Evolutionary conservation across 2,797 vertebrate genomes (phyloP).

Genomic region (Anableps anableps): DNA sequence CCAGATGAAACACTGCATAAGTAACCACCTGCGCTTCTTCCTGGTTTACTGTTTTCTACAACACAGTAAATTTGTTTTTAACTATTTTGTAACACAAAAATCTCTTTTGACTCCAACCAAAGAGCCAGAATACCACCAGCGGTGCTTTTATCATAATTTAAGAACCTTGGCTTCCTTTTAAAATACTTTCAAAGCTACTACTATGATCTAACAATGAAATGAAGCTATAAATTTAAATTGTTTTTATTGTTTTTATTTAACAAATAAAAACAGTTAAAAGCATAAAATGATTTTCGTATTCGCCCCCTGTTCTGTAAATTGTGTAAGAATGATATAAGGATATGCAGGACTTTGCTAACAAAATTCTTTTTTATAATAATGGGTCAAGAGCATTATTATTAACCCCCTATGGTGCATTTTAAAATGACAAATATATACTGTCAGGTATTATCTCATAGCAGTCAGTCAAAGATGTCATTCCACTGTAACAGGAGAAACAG

Average conservation of each 20-base stretch:
- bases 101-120: no score
- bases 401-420: background rate
- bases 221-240: background rate
- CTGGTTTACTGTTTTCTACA: no score
- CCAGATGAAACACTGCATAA: no score
- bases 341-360: no score
- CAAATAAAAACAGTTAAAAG: no score
- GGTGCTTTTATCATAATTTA: background rate
- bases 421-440: background rate
- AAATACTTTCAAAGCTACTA: background rate
- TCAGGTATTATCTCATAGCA: background rate
- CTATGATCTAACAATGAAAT: background rate
- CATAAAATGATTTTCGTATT: background rate
- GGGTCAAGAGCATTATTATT: background rate
- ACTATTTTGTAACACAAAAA: no score
- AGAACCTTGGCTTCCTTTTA: background rate
- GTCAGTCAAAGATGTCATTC: background rate
- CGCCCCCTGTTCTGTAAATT: background rate
- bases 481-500: conserved; percentile 13
- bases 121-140: background rate
- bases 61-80: no score
- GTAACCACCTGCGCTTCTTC: no score
- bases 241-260: no score
- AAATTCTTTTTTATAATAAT: background rate
- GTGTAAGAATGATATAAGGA: no score